phyloP scores from a whole-genome alignment of 2,113 vertebrate genomes.

The Dendrocopos noguchii region DNA sequence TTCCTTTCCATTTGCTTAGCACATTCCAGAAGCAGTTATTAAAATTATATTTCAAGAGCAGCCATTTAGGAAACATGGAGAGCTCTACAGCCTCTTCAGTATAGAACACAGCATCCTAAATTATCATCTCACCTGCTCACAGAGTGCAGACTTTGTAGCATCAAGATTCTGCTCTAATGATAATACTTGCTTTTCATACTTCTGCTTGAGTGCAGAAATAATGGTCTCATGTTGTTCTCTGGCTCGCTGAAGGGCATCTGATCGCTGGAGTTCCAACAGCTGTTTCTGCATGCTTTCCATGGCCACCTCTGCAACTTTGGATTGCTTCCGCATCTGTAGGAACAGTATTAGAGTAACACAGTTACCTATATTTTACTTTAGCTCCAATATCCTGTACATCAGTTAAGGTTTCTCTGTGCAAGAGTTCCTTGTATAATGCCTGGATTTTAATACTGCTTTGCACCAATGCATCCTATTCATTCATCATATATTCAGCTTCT shows the following conservation, averaged over 20 bases:
- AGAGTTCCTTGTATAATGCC: neutral
- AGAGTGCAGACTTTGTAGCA: slow-evolving; percentile 73
- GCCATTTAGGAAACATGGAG: neutral
- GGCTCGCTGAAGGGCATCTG: slow-evolving; percentile 86
- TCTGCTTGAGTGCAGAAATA: slow-evolving; percentile 81
- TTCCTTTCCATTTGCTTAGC: neutral
- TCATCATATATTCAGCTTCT: neutral
- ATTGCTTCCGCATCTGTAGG: slow-evolving; percentile 84
- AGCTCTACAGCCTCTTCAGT: neutral
- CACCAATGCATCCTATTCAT: neutral
- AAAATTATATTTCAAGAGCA: neutral
- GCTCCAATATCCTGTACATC: neutral
- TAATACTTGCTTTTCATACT: slow-evolving; percentile 83
- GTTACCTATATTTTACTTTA: neutral
- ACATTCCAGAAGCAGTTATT: neutral
- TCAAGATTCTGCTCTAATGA: slow-evolving; percentile 86
- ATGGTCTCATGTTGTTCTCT: slow-evolving; percentile 89
- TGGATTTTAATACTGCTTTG: neutral
- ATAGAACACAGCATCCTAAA: neutral
- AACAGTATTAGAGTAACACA: neutral
- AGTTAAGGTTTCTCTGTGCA: neutral
- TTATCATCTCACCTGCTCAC: slow-evolving; percentile 83
- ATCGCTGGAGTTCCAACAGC: slow-evolving; percentile 87
- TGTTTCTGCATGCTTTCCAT: slow-evolving; percentile 93
- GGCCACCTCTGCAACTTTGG: slow-evolving; percentile 85